Conservation (phyloP, 2,113 vertebrate genomes). For the Carettochelys insculpta region DNA sequence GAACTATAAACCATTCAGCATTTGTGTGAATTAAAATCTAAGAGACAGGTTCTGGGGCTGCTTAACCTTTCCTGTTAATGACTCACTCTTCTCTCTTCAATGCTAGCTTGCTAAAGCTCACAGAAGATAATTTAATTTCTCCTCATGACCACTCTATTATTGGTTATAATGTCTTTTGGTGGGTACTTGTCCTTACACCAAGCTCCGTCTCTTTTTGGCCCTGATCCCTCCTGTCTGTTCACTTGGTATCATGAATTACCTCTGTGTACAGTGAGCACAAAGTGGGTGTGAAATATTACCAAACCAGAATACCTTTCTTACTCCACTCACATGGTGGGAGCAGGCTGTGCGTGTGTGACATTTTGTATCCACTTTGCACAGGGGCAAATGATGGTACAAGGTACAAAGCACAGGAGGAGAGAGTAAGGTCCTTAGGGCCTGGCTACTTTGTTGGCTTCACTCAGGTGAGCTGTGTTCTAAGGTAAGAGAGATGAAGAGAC, state of each 20-base stretch:
- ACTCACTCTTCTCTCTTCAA: background rate
- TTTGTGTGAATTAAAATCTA: conserved; percentile 15
- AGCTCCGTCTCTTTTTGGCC: background rate
- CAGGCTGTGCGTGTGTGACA: too few relatives aligned
- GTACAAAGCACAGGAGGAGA: background rate
- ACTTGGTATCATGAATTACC: background rate
- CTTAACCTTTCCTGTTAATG: background rate
- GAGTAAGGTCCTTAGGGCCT: background rate
- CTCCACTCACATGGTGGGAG: background rate
- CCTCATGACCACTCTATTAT: background rate
- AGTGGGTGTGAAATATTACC: background rate
- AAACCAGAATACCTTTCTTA: background rate
- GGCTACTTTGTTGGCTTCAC: background rate
- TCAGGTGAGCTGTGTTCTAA: background rate
- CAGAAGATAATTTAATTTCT: background rate
- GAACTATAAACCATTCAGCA: background rate
- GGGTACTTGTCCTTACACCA: background rate
- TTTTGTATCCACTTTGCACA: background rate
- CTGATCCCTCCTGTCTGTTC: background rate
- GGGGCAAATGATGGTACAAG: background rate
- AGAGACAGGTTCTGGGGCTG: background rate
- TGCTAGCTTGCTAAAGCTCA: background rate
- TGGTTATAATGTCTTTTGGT: background rate
- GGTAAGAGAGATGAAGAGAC: background rate
- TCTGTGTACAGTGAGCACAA: accelerated